Evolutionary conservation across 1,140 invertebrate genomes (phyloP).

Genomic region (Venturia canescens): DNA sequence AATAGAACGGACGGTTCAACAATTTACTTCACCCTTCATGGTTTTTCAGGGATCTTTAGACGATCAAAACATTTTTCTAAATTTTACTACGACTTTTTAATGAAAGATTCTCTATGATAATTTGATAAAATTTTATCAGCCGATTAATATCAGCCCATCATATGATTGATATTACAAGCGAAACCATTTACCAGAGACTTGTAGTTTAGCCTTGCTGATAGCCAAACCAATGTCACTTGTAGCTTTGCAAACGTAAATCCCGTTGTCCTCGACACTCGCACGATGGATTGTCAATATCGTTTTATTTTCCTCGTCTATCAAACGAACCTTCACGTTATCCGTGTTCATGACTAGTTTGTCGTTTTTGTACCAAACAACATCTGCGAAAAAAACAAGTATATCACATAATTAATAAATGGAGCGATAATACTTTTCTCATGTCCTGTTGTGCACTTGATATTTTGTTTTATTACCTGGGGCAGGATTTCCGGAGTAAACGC

Average conservation of each 20-base stretch:
- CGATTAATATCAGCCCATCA: too few species aligned
- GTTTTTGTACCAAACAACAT: constrained; percentile 94
- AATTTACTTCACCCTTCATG: neutral
- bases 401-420: neutral
- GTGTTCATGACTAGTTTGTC: constrained; percentile 87
- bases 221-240: constrained; percentile 89
- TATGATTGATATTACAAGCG: constrained; percentile 2
- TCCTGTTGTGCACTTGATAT: neutral
- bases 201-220: constrained; percentile 87
- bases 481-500: constrained; percentile 89
- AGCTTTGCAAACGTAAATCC: constrained; percentile 91
- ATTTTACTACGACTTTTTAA: too few species aligned
- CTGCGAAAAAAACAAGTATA: constrained; percentile 71
- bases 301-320: constrained; percentile 82
- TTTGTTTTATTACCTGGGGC: constrained; percentile 81
- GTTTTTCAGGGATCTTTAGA: too few species aligned
- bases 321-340: constrained; percentile 83
- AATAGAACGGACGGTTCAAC: constrained; percentile 32
- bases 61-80: too few species aligned
- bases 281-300: constrained; percentile 85
- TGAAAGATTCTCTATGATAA: too few species aligned
- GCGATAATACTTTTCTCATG: neutral
- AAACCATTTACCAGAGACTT: constrained; percentile 79
- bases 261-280: constrained; percentile 84
- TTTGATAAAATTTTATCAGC: too few species aligned